These are phyloP conservation scores for Alosa sapidissima DNA, from an alignment of 2,797 vertebrate species.

Conservation along the genomic window DNA sequence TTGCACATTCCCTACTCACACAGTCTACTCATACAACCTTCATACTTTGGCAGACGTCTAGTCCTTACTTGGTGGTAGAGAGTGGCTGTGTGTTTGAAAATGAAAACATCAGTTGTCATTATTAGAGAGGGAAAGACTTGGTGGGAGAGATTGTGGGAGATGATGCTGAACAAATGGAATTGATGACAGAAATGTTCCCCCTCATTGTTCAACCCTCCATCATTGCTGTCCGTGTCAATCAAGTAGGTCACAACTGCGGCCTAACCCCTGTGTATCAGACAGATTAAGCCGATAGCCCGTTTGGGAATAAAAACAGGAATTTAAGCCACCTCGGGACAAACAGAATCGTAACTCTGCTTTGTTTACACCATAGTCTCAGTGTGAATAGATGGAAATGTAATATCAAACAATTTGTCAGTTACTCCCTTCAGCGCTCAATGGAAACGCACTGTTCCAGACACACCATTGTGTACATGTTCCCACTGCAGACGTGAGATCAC, in stretches of 20 bases:
- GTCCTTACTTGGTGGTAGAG: background rate
- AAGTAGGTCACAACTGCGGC: constrained; percentile 5
- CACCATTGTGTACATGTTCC: constrained; percentile 9
- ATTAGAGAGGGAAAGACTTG: background rate
- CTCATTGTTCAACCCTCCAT: background rate
- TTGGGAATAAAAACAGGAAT: constrained; percentile 19
- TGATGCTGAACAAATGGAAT: background rate
- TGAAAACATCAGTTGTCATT: background rate
- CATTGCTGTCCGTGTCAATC: background rate
- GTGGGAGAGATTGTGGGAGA: background rate
- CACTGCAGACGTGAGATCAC: constrained; percentile 9
- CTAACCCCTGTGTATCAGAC: background rate
- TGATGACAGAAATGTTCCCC: background rate
- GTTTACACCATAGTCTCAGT: background rate
- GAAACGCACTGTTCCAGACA: background rate
- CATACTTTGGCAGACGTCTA: background rate
- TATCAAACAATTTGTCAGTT: constrained; percentile 25
- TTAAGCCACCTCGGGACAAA: background rate
- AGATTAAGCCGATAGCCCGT: constrained; percentile 18
- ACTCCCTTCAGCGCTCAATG: background rate
- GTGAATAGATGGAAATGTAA: constrained; percentile 27
- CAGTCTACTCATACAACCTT: background rate
- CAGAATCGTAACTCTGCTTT: background rate
- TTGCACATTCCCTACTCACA: background rate
- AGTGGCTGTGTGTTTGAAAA: background rate